Evolutionary conservation across 2,797 vertebrate genomes (phyloP), one percentile per base, ranked within the genome.

Genomic region (Characodon lateralis): DNA sequence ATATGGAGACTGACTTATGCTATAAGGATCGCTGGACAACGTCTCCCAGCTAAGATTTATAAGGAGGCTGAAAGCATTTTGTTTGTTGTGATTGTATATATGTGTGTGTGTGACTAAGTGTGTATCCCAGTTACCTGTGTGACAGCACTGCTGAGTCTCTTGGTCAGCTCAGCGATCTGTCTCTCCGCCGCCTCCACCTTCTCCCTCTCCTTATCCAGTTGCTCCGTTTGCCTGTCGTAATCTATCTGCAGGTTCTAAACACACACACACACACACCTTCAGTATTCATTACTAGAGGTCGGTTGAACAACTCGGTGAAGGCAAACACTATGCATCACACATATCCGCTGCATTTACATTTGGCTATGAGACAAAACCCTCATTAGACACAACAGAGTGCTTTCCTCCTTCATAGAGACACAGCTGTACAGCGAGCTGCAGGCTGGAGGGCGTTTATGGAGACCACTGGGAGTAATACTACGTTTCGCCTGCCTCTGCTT

Each of bases 161-260:
- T 97, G 89, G 91, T 96, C 89, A 99, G 94, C 26, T 99, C 98
- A 76, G 96, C 95, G 59, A 96, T 86, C 80, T 96, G 96, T 93
- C 80, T 95, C 89, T 98, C 97, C 20, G 94, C 95, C 73, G 89
- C 93, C 89, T 89, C 95, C 83, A 93, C 92, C 90, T 95, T 96
- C 89, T 94, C 94, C 81, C 93, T 96, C 93, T 98, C 97, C 86
- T 94, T 91, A 95, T 99, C 97, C 95, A 99, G 93, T 85, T 96
- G 89, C 90, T 98, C 98, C 24, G 94, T 96, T 91, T 97, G 97
- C 76, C 93, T 95, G 92, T 99, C 98, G 5, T 98, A 99, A 91
- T 98, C 97, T 85, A 96, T 89, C 92, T 98, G 92, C 86, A 99
- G 94, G 94, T 97, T 98, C 98, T 99, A 88, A 78, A 94, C 86